Percentiles rank a stretch among this genome's conserved stretches.
These are phyloP conservation scores for Amniataba percoides DNA, from an alignment of 2,797 vertebrate genomes.

Conservation along the genomic window DNA sequence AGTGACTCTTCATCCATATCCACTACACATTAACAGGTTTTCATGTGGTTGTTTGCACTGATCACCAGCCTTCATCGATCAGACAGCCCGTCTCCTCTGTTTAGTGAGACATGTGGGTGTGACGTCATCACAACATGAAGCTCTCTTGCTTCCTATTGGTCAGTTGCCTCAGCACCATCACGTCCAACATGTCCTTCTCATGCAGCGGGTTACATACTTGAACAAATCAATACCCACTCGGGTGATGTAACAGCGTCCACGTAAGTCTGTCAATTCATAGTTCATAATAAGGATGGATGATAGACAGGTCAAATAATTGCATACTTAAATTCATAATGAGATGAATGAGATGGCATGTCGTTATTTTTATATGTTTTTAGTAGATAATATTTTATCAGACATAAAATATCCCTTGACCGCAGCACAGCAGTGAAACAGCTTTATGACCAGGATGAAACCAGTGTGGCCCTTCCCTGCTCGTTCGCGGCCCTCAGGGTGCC, in stretches of 20 bases:
- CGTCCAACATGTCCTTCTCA: constrained; percentile 23
- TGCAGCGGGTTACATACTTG: constrained; percentile 24
- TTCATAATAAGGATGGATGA: neutral
- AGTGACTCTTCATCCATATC: neutral
- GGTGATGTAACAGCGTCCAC: constrained; percentile 25
- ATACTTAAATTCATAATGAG: neutral
- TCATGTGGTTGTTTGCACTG: neutral
- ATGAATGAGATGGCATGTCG: neutral
- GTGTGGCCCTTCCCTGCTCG: constrained; percentile 1
- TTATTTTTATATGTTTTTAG: neutral
- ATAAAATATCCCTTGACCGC: neutral
- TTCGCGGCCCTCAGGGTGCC: neutral
- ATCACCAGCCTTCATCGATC: constrained; percentile 4
- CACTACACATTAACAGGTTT: neutral
- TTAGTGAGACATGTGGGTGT: constrained; percentile 34
- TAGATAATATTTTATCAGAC: neutral
- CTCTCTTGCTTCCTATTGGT: constrained; percentile 10
- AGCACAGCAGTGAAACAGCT: constrained; percentile 9
- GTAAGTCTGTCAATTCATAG: neutral
- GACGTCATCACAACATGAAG: constrained; percentile 52
- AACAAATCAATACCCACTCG: neutral
- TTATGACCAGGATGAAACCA: constrained; percentile 12
- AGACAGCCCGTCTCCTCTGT: constrained; percentile 13
- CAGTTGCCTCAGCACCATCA: constrained; percentile 13
- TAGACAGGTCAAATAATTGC: neutral